Conservation (phyloP, 2,888 invertebrate species). For the Agapostemon virescens region DNA sequence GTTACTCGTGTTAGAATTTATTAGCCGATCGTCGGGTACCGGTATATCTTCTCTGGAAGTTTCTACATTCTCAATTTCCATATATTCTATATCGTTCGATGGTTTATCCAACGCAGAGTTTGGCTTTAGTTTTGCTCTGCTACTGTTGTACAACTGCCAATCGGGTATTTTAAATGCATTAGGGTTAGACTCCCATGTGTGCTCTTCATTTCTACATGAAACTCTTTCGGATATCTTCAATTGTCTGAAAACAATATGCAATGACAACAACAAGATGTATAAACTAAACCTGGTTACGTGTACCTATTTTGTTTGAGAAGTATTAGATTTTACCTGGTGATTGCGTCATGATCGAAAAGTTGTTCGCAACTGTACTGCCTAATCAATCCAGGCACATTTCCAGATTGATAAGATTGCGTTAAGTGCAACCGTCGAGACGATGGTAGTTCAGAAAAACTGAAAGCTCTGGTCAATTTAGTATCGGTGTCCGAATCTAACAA, state of each 20-base stretch:
- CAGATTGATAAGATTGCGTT: constrained; percentile 63
- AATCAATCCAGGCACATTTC: constrained; percentile 58
- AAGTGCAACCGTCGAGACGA: constrained; percentile 57
- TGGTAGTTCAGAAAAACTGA: constrained; percentile 70
- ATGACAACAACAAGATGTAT: too few species aligned
- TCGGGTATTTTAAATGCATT: background rate
- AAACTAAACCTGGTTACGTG: background rate
- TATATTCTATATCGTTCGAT: constrained; percentile 22
- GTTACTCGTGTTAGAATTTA: background rate
- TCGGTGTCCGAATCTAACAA: constrained; percentile 61
- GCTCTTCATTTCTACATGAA: constrained; percentile 44
- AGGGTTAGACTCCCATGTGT: constrained; percentile 43
- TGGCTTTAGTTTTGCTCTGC: constrained; percentile 2
- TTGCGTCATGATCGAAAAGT: constrained; percentile 64
- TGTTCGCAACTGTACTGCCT: constrained; percentile 73
- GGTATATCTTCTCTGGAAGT: background rate
- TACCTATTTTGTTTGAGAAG: background rate
- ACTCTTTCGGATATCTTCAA: constrained; percentile 53
- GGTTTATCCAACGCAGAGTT: constrained; percentile 11
- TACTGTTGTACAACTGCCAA: background rate
- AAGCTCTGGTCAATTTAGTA: constrained; percentile 65
- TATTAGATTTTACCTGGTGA: constrained; percentile 61
- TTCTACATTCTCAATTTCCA: constrained; percentile 40
- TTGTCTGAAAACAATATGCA: constrained; percentile 44
- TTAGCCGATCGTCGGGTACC: too few species aligned